Base-by-base conservation (phyloP, 2,888 invertebrate species). In the Nemoura dubitans region DNA sequence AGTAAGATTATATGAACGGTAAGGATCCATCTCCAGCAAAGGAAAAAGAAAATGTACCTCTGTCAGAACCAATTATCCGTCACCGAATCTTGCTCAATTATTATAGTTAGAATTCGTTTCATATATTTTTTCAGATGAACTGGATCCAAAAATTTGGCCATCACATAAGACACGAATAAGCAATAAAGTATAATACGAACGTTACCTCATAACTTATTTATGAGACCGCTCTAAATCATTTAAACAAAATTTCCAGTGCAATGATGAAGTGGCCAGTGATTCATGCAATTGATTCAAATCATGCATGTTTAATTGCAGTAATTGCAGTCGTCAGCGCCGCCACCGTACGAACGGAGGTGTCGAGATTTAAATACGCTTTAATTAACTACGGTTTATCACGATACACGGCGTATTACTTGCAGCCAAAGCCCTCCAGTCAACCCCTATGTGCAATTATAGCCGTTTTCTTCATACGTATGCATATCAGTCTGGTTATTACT, bases 251-350 rank as follows among this genome's bases (percentile, higher is more conserved):
- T 81, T 27, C 81, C 81, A 29, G 59, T 59, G 59, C 59, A 59
- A 59, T 59, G 59, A 59, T 59, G 59, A 59, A 59, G 59, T 59
- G 59, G 59, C 59, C 59, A 59, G 59, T 59, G 42, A 30, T 36
- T 30, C 76, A 86, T 76, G 86, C 87, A 87, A 87, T 85, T 85
- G 85, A 87, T 87, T 87, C 86, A 87, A 27, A 14, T 77, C 85
- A 77, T 25, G 83, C 80, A 78, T 87, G 82, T 86, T 87, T 87
- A 87, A 87, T 87, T 87, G 87, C 86, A 84, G 78, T 87, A 87
- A 87, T 87, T 87, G 83, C 78, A 83, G 76, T 84, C 84, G 59
- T 84, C 84, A 76, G 59, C 84, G 76, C n/a, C 28, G 14, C 59
- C 59, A 21, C 59, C 78, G 78, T 82, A 80, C 59, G 85, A 30